phyloP scores from a whole-genome alignment of 64 coral and sea anemone species.

The Montipora capricornis region DNA sequence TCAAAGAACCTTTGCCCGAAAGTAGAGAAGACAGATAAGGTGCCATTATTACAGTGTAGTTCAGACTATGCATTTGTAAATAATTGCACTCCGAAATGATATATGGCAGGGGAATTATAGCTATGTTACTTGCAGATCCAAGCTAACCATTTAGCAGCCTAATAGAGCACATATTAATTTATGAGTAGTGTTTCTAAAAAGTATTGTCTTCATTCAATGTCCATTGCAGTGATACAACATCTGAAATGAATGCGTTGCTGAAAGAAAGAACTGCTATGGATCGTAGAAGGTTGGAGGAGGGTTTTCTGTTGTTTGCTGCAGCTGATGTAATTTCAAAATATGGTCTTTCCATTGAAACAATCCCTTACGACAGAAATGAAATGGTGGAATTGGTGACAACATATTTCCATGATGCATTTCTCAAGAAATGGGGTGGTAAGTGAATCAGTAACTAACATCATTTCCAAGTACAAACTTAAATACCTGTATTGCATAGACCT shows the following conservation, averaged over 20 bases:
- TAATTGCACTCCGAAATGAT: not conserved
- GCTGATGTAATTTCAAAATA: slow-evolving; percentile 24
- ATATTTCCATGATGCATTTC: slow-evolving; percentile 37
- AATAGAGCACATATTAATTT: not conserved
- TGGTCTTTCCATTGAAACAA: slow-evolving; percentile 4
- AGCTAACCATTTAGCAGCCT: not conserved
- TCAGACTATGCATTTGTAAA: not conserved
- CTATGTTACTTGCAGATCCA: not conserved
- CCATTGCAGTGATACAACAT: slow-evolving; percentile 11
- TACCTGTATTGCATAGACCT: slow-evolving; percentile 14
- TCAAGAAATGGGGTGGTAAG: slow-evolving; percentile 59
- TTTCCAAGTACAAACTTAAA: slow-evolving; percentile 1
- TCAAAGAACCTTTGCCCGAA: not conserved
- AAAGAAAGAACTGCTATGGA: slow-evolving; percentile 21
- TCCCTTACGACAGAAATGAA: slow-evolving; percentile 44
- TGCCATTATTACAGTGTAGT: not conserved
- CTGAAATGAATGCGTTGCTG: slow-evolving; percentile 31
- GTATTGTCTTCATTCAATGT: not conserved
- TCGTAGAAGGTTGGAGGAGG: slow-evolving; percentile 71
- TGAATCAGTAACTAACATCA: not conserved
- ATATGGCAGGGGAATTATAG: not conserved
- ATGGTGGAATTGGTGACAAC: slow-evolving; percentile 20
- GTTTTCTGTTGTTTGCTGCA: slow-evolving; percentile 58
- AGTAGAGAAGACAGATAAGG: not conserved
- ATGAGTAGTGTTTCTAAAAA: not conserved